Evolutionary conservation across 2,888 invertebrate genomes (phyloP), one percentile per base, ranked within the genome.

Genomic region (Onchidella celtica): DNA sequence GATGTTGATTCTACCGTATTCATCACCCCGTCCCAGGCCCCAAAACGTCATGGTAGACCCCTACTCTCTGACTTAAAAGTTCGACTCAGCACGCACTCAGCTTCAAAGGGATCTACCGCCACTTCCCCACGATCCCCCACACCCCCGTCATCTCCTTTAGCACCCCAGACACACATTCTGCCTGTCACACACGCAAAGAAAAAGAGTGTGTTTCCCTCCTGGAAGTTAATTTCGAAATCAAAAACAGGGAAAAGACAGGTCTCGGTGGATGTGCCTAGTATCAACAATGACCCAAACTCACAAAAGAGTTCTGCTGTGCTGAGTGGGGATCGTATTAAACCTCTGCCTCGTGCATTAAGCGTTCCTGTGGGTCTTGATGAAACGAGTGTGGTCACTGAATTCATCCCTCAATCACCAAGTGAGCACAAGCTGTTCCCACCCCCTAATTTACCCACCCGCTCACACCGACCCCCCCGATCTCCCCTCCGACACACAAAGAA

Each of bases 401-500:
- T 36, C n/a, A 36, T 24, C 6, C 32, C 27, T 21, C 57, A 24
- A 3, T 34, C 2, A 34, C 34, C 21, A 24, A 72, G 72, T 59
- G 72, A 32, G 32, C n/a, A 34, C 21, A 3, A 11, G 11, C 1
- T 32, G 32, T 59, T 57, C 27, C 72, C 72, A 34, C 32, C 72
- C 59, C 72, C 72, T 34, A n/a, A n/a, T n/a, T n/a, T n/a, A n/a
- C n/a, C n/a, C n/a, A 59, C 72, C 55, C 72, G 32, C 6, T 21
- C 55, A 11, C 27, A 14, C 59, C 32, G 9, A 6, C 47, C 17
- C 6, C 17, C 6, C 47, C 47, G 47, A 47, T 47, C 47, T 11
- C 47, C 47, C 47, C 47, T 47, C 47, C 6, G 47, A 47, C 47
- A 11, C 17, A n/a, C n/a, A n/a, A n/a, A n/a, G n/a, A n/a, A n/a